These are phyloP conservation scores for Listronotus oregonensis DNA, from an alignment of 1,140 invertebrate genomes.

Conservation along the genomic window DNA sequence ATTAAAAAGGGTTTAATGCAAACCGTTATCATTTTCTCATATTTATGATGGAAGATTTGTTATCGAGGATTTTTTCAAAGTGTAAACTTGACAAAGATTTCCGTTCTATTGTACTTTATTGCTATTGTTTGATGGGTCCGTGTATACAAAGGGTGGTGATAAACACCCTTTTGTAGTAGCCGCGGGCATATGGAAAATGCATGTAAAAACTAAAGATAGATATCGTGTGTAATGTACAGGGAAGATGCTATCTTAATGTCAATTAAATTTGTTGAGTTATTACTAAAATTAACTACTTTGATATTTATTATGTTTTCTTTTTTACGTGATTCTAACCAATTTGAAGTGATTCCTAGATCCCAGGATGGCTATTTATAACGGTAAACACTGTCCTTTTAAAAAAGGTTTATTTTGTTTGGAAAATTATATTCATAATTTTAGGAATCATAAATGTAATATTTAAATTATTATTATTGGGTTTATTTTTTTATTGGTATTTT, in stretches of 20 bases:
- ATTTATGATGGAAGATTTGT: slow-evolving; percentile 8
- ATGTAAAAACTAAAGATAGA: slow-evolving; percentile 9
- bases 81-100: slow-evolving; percentile 24
- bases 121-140: slow-evolving; percentile 12
- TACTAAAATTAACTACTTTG: slow-evolving; percentile 1
- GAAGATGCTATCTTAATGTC: slow-evolving; percentile 22
- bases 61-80: slow-evolving; percentile 14
- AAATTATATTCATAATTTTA: no score
- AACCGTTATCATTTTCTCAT: background rate
- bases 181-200: slow-evolving; percentile 6
- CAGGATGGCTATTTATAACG: no score
- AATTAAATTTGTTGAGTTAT: slow-evolving; percentile 29
- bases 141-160: slow-evolving; percentile 12
- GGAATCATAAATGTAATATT: no score
- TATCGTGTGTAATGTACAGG: slow-evolving; percentile 1
- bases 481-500: no score
- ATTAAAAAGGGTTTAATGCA: no score
- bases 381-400: no score
- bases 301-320: no score
- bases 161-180: slow-evolving; percentile 14
- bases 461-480: no score
- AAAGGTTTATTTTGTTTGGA: no score
- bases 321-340: no score
- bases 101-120: slow-evolving; percentile 6
- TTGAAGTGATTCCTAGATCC: no score